Evolutionary conservation across 2,888 invertebrate species (phyloP).

Genomic region (Agonum fuliginosum): DNA sequence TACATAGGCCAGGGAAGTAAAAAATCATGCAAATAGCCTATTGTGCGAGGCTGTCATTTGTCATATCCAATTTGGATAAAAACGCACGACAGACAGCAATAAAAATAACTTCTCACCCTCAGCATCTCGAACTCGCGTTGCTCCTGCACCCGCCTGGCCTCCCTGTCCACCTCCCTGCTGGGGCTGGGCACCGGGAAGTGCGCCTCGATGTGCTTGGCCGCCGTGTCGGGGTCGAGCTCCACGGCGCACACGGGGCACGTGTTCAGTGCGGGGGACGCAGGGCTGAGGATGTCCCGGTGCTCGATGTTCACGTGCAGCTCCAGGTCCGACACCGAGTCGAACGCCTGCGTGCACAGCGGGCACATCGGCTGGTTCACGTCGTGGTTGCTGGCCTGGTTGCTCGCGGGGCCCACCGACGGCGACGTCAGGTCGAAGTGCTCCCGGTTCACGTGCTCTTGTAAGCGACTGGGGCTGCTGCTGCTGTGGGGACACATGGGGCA

Average conservation of each 20-base stretch:
- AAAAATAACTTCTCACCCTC: slow-evolving; percentile 70
- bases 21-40: too few relatives aligned
- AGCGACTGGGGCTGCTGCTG: slow-evolving; percentile 82
- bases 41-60: too few relatives aligned
- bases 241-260: slow-evolving; percentile 73
- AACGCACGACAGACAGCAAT: too few relatives aligned
- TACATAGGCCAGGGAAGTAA: too few relatives aligned
- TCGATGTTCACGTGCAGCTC: slow-evolving; percentile 91
- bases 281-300: slow-evolving; percentile 87
- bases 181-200: slow-evolving; percentile 81
- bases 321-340: slow-evolving; percentile 84
- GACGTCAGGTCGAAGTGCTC: slow-evolving; percentile 89
- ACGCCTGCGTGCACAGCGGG: slow-evolving; percentile 85
- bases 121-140: slow-evolving; percentile 88
- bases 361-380: slow-evolving; percentile 79
- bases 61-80: too few relatives aligned
- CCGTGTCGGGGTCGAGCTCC: slow-evolving; percentile 74
- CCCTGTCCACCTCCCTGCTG: slow-evolving; percentile 69
- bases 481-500: slow-evolving; percentile 87
- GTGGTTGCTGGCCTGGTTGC: slow-evolving; percentile 68
- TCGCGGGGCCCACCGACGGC: slow-evolving; percentile 76
- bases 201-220: slow-evolving; percentile 90
- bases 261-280: slow-evolving; percentile 71
- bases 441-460: slow-evolving; percentile 90
- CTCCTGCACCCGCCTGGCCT: slow-evolving; percentile 83